These are phyloP conservation scores for Eristalinus aeneus DNA, from an alignment of 2,888 invertebrate species.

Conservation along the genomic window DNA sequence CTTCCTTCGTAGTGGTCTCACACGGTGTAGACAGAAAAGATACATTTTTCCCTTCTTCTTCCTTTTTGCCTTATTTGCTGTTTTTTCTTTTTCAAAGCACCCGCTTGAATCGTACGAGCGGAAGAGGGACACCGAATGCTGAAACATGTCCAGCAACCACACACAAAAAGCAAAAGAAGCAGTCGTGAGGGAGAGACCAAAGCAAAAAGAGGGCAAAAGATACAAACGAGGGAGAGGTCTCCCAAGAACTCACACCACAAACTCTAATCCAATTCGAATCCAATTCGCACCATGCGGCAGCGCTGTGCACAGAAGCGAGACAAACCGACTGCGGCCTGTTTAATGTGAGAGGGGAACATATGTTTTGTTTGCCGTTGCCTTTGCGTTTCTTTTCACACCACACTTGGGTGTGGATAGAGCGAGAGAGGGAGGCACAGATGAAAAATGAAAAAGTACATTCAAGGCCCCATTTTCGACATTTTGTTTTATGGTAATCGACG, in stretches of 20 bases:
- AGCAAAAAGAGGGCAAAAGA: conserved; percentile 1
- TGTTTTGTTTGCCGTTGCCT: conserved; percentile 62
- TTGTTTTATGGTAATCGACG: conserved; percentile 67
- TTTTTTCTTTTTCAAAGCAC: background rate
- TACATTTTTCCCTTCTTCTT: conserved; percentile 29
- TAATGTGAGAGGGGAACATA: conserved; percentile 65
- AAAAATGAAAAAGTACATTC: conserved; percentile 40
- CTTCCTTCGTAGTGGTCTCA: conserved; percentile 49
- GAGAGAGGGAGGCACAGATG: conserved; percentile 54
- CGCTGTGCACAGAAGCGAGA: conserved; percentile 38
- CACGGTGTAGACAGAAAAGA: conserved; percentile 64
- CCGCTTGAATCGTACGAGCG: background rate
- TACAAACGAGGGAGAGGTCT: conserved; percentile 56
- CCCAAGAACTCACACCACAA: conserved; percentile 52
- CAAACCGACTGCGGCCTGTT: background rate
- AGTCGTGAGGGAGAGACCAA: conserved; percentile 39
- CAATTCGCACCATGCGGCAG: conserved; percentile 53
- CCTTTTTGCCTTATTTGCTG: background rate
- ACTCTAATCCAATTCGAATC: conserved; percentile 63
- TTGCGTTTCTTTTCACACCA: conserved; percentile 56
- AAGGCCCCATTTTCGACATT: conserved; percentile 64
- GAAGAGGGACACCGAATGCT: conserved; percentile 25
- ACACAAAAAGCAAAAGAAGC: conserved; percentile 61
- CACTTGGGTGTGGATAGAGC: conserved; percentile 16
- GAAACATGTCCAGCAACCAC: conserved; percentile 58